Base-by-base conservation (phyloP, 2,888 invertebrate genomes). In the Sepiola atlantica region DNA sequence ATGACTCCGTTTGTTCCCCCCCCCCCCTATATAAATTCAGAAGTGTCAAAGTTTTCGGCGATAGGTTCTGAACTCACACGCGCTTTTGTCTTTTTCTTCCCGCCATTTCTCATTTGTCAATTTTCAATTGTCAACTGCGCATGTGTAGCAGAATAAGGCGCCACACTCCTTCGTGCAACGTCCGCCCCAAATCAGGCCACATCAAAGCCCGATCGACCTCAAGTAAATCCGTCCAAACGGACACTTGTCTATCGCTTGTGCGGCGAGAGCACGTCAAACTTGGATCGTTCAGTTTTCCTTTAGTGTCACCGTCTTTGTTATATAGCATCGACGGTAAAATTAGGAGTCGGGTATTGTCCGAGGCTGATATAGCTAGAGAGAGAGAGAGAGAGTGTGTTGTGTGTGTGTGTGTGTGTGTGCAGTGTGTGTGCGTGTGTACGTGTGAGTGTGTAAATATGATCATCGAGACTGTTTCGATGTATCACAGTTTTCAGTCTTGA, bases 171-270 rank as follows among this genome's bases (percentile, higher is more conserved):
- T 77, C 77, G 77, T 77, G 77, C 77, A 77, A 28, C 28, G n/a
- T 28, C n/a, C 77, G 77, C 77, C n/a, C n/a, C 77, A 77, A 77
- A 77, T 77, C 77, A n/a, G 77, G 28, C 28, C 77, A 77, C 77
- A 77, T 77, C 77, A 77, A 77, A 77, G 77, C n/a, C n/a, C n/a
- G n/a, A 77, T 77, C 77, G 16, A 10, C 28, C 77, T 77, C 14
- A 77, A 77, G 77, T 77, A n/a, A 77, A n/a, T 77, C 77, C n/a
- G n/a, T 77, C n/a, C n/a, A n/a, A n/a, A 77, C 77, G 77, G 77
- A 28, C 77, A 77, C 18, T 28, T 77, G 77, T 77, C 77, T n/a
- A 77, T 77, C n/a, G 61, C 61, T 20, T n/a, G 61, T 28, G 28
- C 61, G 77, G n/a, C 77, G 28, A 77, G 28, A 77, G n/a, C 77